phyloP scores from a whole-genome alignment of 2,113 vertebrate genomes.

The Phalacrocorax brasilianus region DNA sequence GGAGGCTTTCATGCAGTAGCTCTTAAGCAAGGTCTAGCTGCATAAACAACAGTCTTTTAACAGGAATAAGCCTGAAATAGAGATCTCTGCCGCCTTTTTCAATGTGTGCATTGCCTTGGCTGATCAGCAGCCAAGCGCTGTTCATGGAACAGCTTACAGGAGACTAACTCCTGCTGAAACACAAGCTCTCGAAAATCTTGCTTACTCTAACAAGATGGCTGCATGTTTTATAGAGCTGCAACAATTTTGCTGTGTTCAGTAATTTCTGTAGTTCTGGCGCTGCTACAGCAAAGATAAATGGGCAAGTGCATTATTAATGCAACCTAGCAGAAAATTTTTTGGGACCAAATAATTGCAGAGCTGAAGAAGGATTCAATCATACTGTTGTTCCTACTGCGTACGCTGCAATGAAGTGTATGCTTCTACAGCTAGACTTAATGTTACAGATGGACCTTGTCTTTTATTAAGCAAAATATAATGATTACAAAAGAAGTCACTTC shows the following conservation, averaged over 20 bases:
- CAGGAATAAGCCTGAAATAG: neutral
- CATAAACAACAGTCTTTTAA: neutral
- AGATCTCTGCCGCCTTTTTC: neutral
- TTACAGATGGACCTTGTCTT: neutral
- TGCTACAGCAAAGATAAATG: neutral
- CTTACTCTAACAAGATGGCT: neutral
- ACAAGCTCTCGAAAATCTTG: neutral
- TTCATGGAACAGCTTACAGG: neutral
- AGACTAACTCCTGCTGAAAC: neutral
- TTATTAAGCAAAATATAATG: neutral
- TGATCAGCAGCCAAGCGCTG: neutral
- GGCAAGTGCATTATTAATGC: neutral
- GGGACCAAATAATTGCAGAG: neutral
- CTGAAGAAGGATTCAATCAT: neutral
- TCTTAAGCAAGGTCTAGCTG: neutral
- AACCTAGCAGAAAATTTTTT: neutral
- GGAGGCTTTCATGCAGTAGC: neutral
- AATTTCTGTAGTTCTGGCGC: neutral
- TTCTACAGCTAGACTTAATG: neutral
- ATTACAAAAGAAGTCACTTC: neutral
- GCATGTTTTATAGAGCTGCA: neutral
- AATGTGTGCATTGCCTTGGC: neutral
- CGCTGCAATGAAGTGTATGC: rapidly evolving
- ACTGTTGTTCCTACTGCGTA: neutral
- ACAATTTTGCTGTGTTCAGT: neutral